These are phyloP conservation scores for Metridium senile DNA, from an alignment of 92 coral and sea anemone genomes.

Conservation along the genomic window DNA sequence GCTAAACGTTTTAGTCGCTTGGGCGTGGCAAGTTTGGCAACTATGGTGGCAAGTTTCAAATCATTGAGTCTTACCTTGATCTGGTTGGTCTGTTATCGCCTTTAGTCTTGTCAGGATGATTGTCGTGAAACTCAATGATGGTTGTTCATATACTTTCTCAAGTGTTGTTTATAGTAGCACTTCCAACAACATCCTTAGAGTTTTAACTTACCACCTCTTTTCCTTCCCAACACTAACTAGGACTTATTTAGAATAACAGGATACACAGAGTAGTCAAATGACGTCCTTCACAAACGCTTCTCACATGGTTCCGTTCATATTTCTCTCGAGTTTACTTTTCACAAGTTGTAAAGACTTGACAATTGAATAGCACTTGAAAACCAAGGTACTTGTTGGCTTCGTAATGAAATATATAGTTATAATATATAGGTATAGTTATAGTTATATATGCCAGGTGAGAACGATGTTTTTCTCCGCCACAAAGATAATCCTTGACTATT, in stretches of 20 bases:
- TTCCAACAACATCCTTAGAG: not conserved
- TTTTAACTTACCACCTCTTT: not conserved
- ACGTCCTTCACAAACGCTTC: not conserved
- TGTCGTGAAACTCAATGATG: not conserved
- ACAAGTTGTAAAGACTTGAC: not conserved
- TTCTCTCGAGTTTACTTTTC: not conserved
- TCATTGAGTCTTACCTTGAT: not conserved
- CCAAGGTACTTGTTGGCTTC: not conserved
- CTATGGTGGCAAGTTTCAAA: too few species aligned
- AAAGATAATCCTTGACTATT: not conserved
- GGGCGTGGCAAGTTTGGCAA: too few species aligned
- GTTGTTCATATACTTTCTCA: not conserved
- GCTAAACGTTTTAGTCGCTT: too few species aligned
- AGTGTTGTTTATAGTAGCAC: not conserved
- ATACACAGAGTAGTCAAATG: not conserved
- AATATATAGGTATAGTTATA: too few species aligned
- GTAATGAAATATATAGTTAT: too few species aligned
- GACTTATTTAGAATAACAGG: not conserved
- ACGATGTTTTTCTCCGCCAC: too few species aligned
- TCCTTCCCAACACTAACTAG: not conserved
- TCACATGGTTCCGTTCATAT: not conserved
- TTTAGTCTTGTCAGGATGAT: not conserved
- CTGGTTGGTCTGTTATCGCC: not conserved
- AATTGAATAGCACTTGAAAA: not conserved
- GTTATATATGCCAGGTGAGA: too few species aligned